Evolutionary conservation across 2,888 invertebrate species (phyloP).

Genomic region (Cheilosia scutellata): DNA sequence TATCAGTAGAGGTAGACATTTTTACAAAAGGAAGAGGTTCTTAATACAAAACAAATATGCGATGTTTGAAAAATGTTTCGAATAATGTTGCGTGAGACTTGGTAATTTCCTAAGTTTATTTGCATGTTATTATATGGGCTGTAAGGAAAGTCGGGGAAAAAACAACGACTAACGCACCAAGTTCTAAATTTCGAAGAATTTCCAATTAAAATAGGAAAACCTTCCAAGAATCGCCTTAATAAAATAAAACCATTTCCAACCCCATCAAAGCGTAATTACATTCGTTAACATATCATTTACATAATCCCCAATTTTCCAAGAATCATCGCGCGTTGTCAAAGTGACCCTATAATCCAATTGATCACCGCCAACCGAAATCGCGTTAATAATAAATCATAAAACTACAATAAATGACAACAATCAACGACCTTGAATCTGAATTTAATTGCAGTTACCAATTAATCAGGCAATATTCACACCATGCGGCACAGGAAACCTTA

Average conservation of each 20-base stretch:
- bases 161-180: too few species aligned
- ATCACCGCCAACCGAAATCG: conserved; percentile 34
- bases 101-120: too few species aligned
- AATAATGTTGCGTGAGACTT: too few species aligned
- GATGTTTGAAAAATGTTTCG: too few species aligned
- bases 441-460: conserved; percentile 41
- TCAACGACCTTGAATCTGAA: conserved; percentile 39
- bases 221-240: background rate
- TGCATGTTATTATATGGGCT: too few species aligned
- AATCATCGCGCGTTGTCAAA: conserved; percentile 16
- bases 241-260: conserved; percentile 4
- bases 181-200: too few species aligned
- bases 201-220: conserved; percentile 10
- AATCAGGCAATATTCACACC: conserved; percentile 39
- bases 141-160: too few species aligned
- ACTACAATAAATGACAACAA: conserved; percentile 39
- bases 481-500: conserved; percentile 27
- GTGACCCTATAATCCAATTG: conserved; percentile 54
- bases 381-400: conserved; percentile 47
- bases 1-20: too few species aligned
- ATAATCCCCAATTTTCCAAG: conserved; percentile 15
- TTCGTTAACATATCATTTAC: conserved; percentile 37
- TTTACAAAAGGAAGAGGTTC: too few species aligned
- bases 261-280: conserved; percentile 17
- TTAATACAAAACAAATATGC: too few species aligned